Base-by-base conservation (phyloP, 2,888 invertebrate genomes). In the Cabera pusaria region DNA sequence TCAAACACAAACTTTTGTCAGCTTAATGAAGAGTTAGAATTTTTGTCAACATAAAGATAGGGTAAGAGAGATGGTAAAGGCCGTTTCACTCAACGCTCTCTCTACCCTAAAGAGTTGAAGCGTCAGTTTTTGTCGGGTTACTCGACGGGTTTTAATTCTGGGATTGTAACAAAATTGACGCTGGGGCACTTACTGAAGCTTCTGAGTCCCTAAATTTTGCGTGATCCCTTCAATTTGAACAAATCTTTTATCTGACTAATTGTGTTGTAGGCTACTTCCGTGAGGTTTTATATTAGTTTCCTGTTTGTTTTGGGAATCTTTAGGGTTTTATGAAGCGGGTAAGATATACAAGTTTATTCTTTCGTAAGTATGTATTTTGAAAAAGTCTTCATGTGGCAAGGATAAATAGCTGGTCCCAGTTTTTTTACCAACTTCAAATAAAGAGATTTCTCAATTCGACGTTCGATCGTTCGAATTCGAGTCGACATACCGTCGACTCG, bases 1-100 rank as follows among this genome's bases (percentile, higher is more conserved):
- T 47, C 42, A 44, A 45, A 36, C 35, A 23, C 36, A 7, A n/a
- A 35, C 31, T 44, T 31, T 46, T 37, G 33, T 28, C 26, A 12
- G 22, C 12, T 27, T 37, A 31, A 41, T 38, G 28, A 33, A 26
- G 14, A 18, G 6, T 4, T 7, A 0, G 27, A 27, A 14, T 28
- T 37, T 43, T 43, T 37, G 22, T 22, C 17, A 14, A 12, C 3
- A 11, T 20, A 27, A n/a, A n/a, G n/a, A 25, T 26, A 44, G 31
- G 25, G 21, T n/a, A n/a, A 24, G 25, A n/a, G 23, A 5, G 18
- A 7, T 16, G 24, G 5, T 10, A 1, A n/a, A n/a, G 18, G n/a
- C 5, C 17, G 18, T 11, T 19, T 37, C 29, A 37, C 24, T 37
- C 25, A 24, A 16, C 17, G 25, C 2, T 37, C 29, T 31, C 24